phyloP scores from a whole-genome alignment of 2,888 invertebrate genomes.

The Bimastos eiseni region DNA sequence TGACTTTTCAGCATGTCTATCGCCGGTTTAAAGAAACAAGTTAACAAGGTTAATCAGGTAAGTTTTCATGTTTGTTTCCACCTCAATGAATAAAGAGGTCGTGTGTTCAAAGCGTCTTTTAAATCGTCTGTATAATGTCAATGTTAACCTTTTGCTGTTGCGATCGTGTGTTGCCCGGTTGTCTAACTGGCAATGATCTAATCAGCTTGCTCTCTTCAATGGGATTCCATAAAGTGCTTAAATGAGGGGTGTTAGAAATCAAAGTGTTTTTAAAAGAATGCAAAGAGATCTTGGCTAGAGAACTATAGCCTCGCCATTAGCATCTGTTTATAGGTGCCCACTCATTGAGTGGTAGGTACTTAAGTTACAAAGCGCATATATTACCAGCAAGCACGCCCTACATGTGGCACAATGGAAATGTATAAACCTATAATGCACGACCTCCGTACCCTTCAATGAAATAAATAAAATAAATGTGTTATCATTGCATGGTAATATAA shows the following conservation, averaged over 20 bases:
- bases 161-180: too few relatives aligned
- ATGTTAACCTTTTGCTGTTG: too few relatives aligned
- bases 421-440: not conserved
- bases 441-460: not conserved
- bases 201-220: too few relatives aligned
- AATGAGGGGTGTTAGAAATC: not conserved
- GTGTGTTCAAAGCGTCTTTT: not conserved
- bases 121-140: not conserved
- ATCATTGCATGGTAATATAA: not conserved
- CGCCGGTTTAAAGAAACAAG: constrained; percentile 96
- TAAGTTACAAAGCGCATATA: not conserved
- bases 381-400: not conserved
- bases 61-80: constrained; percentile 45
- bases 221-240: not conserved
- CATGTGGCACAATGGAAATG: not conserved
- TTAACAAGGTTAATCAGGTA: constrained; percentile 99
- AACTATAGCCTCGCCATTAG: not conserved
- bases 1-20: constrained; percentile 78
- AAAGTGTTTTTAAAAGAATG: not conserved
- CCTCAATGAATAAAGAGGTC: not conserved
- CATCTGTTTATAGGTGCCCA: not conserved
- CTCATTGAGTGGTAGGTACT: not conserved
- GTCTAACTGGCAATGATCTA: too few relatives aligned
- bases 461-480: not conserved
- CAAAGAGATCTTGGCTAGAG: not conserved